Evolutionary conservation across 2,797 vertebrate species (phyloP), one percentile per base, ranked within the genome.

Genomic region (Paedocypris micromegethes): DNA sequence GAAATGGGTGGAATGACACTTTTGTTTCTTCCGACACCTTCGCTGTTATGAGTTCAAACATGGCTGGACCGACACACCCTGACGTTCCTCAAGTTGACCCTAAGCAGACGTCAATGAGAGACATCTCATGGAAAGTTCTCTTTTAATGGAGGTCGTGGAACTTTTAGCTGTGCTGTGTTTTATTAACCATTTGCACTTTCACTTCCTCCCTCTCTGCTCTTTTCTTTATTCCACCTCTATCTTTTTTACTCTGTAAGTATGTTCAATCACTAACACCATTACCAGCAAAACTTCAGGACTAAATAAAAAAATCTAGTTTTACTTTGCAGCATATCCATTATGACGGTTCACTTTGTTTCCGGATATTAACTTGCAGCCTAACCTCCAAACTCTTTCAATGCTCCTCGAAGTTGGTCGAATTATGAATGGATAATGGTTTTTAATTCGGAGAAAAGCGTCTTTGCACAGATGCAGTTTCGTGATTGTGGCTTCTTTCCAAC

Each of bases 61-160:
- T 58, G 63, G 69, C 72, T 73, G 64, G 43, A 42, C 5, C 60
- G 68, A 66, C 81, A 70, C 76, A 58, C 80, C 77, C 70, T 72
- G 44, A 70, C 73, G 58, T 59, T 72, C 63, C 64, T 55, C 68
- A 77, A 70, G 43, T 62, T 71, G 46, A 63, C 55, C 55, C 46
- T 73, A 69, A 52, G 51, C 64, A 63, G 51, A 66, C 40, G 8
- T 72, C 65, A 75, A 63, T 41, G 38, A 75, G 58, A 73, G 75
- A 79, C 44, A 63, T 47, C 67, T 77, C 47, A 64, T 55, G 72
- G 76, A 80, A 82, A 79, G 43, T 68, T 68, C 64, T 73, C 50
- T 62, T 6, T 50, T 68, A 58, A 73, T 60, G 23, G 68, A 68
- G 57, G 46, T 63, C 62, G 64, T 68, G 54, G 56, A 58, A 62